Conservation (phyloP, 2,797 vertebrate species). For the Thunnus albacares region DNA sequence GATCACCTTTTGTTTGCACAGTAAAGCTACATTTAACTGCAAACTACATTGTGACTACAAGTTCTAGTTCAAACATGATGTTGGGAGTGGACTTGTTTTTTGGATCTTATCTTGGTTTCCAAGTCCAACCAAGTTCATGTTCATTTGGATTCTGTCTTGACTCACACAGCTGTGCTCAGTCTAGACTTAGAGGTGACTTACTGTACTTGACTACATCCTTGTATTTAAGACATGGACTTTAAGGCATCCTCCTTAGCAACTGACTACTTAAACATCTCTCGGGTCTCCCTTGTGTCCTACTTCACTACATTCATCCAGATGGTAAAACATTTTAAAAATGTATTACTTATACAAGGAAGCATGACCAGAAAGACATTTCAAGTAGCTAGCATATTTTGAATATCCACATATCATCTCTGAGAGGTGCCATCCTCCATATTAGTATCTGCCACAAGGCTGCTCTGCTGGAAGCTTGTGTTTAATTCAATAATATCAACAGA, state of each 20-base stretch:
- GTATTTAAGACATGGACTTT: constrained; percentile 44
- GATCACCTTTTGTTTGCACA: constrained; percentile 11
- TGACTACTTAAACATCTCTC: constrained; percentile 18
- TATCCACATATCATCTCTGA: constrained; percentile 18
- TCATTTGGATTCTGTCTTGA: background rate
- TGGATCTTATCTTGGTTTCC: too few relatives aligned
- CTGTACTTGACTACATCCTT: background rate
- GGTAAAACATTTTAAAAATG: constrained; percentile 38
- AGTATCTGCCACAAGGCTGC: constrained; percentile 2
- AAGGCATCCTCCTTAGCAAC: constrained; percentile 21
- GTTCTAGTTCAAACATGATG: background rate
- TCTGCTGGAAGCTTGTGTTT: constrained; percentile 27
- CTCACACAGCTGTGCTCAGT: background rate
- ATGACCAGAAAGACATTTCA: constrained; percentile 32
- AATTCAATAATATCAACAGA: constrained; percentile 42
- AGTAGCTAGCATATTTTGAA: constrained; percentile 34
- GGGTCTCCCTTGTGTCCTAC: constrained; percentile 35
- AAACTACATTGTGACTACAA: too few relatives aligned
- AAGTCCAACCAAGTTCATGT: background rate
- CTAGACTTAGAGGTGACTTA: background rate
- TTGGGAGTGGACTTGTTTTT: background rate
- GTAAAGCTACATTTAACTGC: background rate
- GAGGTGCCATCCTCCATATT: constrained; percentile 4
- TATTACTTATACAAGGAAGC: constrained; percentile 36
- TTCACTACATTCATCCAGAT: constrained; percentile 44